Base-by-base conservation (phyloP, 2,113 vertebrate species). In the Albula glossodonta region DNA sequence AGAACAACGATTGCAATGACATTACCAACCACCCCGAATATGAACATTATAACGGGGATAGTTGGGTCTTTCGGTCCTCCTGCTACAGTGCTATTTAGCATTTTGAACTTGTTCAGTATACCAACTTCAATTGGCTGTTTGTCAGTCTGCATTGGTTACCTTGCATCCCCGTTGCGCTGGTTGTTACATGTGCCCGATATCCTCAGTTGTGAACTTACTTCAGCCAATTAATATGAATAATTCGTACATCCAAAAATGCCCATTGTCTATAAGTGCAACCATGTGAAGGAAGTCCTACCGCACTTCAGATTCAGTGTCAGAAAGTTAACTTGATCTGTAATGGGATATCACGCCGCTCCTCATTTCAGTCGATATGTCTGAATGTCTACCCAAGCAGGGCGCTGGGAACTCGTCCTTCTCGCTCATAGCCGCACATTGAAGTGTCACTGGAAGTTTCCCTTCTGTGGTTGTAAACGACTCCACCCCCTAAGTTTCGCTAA, bases 21-120 rank as follows among this genome's bases (percentile, higher is more conserved):
- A 87, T 99, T 99, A 6, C 98, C 98, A 90, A 97, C 97, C 88
- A 99, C 97, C 12, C 98, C 98, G 48, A 99, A 96, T 84, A 99
- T 96, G 91, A 99, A 99, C 98, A 99, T 99, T 81, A 98, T 95
- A 0, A 93, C 95, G 11, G 98, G 98, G 90, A 98, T 97, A 88
- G 97, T 97, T 87, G 87, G 94, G 74, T 93, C 85, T n/a, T 4
- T 12, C 0, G 90, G 83, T 57, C 0, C 82, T 86, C 8, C 57
- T 56, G 0, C 83, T 82, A 6, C 9, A 51, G n/a, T 51, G 11
- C 85, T 22, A 13, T 60, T 91, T 1, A 93, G 84, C n/a, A 80
- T 63, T 48, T 60, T 85, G 5, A 52, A 84, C 51, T 6, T 15
- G 11, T 79, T 49, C 49, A 25, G n/a, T 52, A 57, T n/a, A 78